Conservation (phyloP, 2,888 invertebrate genomes). For the Punctoribates punctum region DNA sequence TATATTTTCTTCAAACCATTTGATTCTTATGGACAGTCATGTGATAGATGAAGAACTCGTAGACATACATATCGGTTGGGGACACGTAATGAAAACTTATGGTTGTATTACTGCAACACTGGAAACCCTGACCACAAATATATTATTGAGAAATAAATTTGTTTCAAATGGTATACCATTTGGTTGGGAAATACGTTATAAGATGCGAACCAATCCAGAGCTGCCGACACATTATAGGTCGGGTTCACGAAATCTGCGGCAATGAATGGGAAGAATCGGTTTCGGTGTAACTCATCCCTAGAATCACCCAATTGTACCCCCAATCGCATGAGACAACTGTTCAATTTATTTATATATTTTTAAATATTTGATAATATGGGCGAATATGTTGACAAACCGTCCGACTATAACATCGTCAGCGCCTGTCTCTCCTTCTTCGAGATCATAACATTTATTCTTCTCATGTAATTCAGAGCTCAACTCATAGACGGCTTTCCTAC, state of each 20-base stretch:
- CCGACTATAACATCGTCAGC: conserved; percentile 8
- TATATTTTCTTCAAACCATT: too few relatives aligned
- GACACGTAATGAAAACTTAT: background rate
- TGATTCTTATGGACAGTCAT: background rate
- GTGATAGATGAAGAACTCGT: background rate
- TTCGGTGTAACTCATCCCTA: background rate
- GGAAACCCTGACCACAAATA: background rate
- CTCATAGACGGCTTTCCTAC: background rate
- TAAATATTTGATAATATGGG: background rate
- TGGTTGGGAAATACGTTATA: too few relatives aligned
- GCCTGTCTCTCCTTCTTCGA: background rate
- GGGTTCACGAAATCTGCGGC: too few relatives aligned
- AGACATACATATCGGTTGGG: background rate
- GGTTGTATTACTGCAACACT: background rate
- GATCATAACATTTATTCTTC: background rate
- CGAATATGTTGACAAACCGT: background rate
- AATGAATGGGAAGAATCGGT: too few relatives aligned
- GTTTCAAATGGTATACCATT: too few relatives aligned
- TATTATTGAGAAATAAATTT: too few relatives aligned
- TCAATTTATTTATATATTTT: background rate
- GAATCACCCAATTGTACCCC: background rate
- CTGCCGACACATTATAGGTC: too few relatives aligned
- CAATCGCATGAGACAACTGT: background rate
- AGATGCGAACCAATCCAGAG: too few relatives aligned
- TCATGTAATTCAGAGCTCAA: background rate